A percentile compares a stretch with the other conserved stretches of the same genome.
These are phyloP conservation scores for Bovichtus diacanthus DNA, from an alignment of 2,797 vertebrate genomes.

Conservation along the genomic window DNA sequence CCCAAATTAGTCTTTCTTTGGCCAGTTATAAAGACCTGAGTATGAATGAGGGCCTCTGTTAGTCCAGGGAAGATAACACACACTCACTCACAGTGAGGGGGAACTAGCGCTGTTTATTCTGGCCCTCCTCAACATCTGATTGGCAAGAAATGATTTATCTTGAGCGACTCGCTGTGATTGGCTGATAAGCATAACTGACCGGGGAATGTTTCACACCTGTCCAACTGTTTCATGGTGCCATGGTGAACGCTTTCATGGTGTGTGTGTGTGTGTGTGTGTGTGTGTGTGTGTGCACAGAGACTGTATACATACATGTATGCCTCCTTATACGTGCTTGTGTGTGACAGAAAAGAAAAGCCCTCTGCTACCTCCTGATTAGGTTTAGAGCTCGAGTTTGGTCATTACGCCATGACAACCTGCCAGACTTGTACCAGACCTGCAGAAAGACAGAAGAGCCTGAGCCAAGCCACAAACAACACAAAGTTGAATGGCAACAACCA, in stretches of 20 bases:
- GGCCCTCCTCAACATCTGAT: slow-evolving; percentile 50
- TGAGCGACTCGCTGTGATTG: slow-evolving; percentile 45
- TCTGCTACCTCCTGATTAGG: slow-evolving; percentile 49
- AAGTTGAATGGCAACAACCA: slow-evolving; percentile 8
- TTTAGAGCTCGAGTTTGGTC: slow-evolving; percentile 32
- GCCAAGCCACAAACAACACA: slow-evolving; percentile 26
- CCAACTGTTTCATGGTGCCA: slow-evolving; percentile 33
- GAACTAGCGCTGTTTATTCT: slow-evolving; percentile 57
- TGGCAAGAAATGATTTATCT: slow-evolving; percentile 62
- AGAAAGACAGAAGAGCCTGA: slow-evolving; percentile 11
- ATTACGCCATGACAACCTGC: slow-evolving; percentile 43
- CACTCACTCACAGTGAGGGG: slow-evolving; percentile 70
- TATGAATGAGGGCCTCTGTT: slow-evolving; percentile 84
- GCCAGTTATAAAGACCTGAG: slow-evolving; percentile 82
- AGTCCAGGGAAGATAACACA: slow-evolving; percentile 80
- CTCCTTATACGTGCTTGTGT: slow-evolving; percentile 19
- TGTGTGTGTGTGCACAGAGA: background rate
- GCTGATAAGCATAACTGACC: slow-evolving; percentile 48
- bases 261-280: no score
- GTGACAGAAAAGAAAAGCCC: slow-evolving; percentile 23
- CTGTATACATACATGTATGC: background rate
- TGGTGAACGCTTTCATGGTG: slow-evolving; percentile 19
- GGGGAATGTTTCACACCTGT: slow-evolving; percentile 60
- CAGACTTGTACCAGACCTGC: slow-evolving; percentile 35
- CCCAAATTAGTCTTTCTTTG: slow-evolving; percentile 85